Evolutionary conservation across 2,888 invertebrate genomes (phyloP), one percentile per base, ranked within the genome.

Genomic region (Drosophila sordidula): DNA sequence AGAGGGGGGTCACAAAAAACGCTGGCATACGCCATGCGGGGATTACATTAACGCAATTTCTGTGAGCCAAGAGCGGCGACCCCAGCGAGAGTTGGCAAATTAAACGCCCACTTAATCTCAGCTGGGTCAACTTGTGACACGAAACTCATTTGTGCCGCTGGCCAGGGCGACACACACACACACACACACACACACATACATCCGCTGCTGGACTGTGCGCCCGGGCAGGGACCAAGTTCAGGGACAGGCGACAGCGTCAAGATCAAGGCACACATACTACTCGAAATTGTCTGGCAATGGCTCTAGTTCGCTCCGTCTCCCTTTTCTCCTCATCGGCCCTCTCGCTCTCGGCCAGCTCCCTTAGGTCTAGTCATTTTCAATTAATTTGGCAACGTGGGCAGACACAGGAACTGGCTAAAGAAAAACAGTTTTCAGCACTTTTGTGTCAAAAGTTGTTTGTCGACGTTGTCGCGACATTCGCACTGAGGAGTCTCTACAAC

Each of bases 41-140:
- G 83, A 85, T 85, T 86, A 85, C 78, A 86, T 86, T 85, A 85
- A 85, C 81, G 86, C 83, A 83, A 83, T 78, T 80, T 81, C 81
- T 69, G 70, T 42, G 46, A 58, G 45, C 59, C 41, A 34, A 66
- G 66, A 46, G 65, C 64, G 66, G 69, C 63, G 69, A 70, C 71
- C 70, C 66, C 78, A 78, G 74, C 70, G 82, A 65, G 75, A 80
- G 82, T 79, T 74, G 83, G 82, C 85, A 86, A 86, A 86, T 86
- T 86, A 87, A 87, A 86, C 87, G 87, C 87, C 87, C 87, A 87
- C 86, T 87, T 87, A 87, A 87, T 87, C 87, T 87, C 78, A 74
- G 76, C 74, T 56, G 78, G 83, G 87, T 87, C 87, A 84, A 84
- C 87, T 86, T 87, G 77, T 86, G 87, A 87, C 87, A 87, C 86